Evolutionary conservation across 2,888 invertebrate genomes (phyloP).

Genomic region (Pharmacophagus antenor): DNA sequence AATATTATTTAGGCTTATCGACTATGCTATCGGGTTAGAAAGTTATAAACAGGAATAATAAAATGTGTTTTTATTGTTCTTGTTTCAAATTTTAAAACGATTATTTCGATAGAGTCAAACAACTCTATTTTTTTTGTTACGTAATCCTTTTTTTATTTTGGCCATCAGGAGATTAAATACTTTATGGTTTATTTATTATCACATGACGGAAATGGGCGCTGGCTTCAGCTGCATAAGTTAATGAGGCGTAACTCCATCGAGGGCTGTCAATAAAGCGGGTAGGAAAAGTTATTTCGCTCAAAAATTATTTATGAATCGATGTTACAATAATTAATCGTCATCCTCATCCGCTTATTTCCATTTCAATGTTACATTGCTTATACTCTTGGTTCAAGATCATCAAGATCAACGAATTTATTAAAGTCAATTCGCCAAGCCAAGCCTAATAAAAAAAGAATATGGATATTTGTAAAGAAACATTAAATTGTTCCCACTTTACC

Average conservation of each 20-base stretch:
- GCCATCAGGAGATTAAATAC: constrained; percentile 36
- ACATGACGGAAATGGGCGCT: constrained; percentile 70
- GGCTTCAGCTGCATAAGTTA: constrained; percentile 53
- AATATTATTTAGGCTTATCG: too few species aligned
- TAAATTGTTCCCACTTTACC: too few species aligned
- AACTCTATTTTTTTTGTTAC: too few species aligned
- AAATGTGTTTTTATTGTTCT: too few species aligned
- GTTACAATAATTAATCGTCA: constrained; percentile 20
- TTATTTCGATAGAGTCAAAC: too few species aligned
- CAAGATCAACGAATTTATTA: not conserved
- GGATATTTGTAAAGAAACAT: too few species aligned
- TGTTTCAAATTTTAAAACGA: too few species aligned
- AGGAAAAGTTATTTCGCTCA: constrained; percentile 47
- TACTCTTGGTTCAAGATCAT: not conserved
- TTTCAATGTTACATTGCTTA: not conserved
- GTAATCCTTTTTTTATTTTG: constrained; percentile 25
- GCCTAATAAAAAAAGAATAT: too few species aligned
- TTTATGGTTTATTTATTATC: constrained; percentile 50
- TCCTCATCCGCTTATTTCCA: constrained; percentile 11
- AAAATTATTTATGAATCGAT: constrained; percentile 27
- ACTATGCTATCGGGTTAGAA: too few species aligned
- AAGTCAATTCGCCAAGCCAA: constrained; percentile 13
- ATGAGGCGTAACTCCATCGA: constrained; percentile 60
- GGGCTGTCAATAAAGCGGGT: constrained; percentile 58
- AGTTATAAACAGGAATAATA: too few species aligned